These are phyloP conservation scores for Ciconia stormi DNA, from an alignment of 2,113 vertebrate genomes.

Conservation along the genomic window DNA sequence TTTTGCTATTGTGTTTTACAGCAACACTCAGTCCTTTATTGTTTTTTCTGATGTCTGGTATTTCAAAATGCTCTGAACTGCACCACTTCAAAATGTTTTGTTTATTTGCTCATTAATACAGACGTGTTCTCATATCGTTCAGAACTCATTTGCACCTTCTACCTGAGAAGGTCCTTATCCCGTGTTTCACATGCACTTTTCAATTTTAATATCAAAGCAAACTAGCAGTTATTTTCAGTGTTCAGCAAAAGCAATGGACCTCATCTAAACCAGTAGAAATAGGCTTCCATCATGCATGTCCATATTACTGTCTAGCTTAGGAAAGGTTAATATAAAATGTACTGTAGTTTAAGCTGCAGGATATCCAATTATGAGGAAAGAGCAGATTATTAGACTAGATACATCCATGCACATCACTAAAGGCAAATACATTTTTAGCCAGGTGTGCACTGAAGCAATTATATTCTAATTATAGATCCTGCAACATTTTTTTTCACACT, in stretches of 20 bases:
- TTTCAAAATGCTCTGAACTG: background rate
- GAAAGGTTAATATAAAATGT: slow-evolving; percentile 54
- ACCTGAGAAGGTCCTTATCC: background rate
- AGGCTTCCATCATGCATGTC: slow-evolving; percentile 32
- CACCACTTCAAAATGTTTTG: background rate
- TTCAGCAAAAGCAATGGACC: background rate
- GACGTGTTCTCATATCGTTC: background rate
- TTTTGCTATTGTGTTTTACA: background rate
- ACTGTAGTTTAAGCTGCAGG: background rate
- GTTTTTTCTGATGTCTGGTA: background rate
- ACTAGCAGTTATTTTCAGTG: background rate
- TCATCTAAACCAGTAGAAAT: background rate
- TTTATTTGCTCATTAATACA: background rate
- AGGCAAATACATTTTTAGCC: slow-evolving; percentile 35
- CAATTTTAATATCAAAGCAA: background rate
- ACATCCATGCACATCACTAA: slow-evolving; percentile 34
- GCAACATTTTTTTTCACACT: slow-evolving; percentile 21
- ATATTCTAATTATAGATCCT: slow-evolving; percentile 59
- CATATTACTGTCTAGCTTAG: slow-evolving; percentile 23
- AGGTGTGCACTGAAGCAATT: slow-evolving; percentile 58
- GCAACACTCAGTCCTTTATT: background rate
- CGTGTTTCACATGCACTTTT: background rate
- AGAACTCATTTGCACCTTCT: background rate
- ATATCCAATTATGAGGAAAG: slow-evolving; percentile 49
- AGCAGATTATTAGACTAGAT: slow-evolving; percentile 56